phyloP scores from a whole-genome alignment of 2,113 vertebrate genomes.

The Oreochromis tanganicae region DNA sequence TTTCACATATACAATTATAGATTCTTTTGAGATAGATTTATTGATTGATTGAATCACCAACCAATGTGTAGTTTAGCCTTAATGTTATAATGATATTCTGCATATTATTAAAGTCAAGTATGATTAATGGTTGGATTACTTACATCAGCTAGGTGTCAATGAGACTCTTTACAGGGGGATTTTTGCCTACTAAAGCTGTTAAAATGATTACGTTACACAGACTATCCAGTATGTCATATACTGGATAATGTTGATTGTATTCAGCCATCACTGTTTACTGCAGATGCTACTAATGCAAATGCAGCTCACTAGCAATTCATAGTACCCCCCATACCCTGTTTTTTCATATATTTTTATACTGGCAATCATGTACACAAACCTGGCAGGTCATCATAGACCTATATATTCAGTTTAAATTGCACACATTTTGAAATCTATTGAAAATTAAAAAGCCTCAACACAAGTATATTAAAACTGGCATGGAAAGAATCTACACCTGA shows the following conservation, averaged over 20 bases:
- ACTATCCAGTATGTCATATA: neutral
- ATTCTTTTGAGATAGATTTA: neutral
- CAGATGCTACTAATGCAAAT: neutral
- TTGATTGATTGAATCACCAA: neutral
- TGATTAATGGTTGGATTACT: neutral
- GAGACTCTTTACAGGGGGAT: neutral
- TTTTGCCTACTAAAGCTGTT: neutral
- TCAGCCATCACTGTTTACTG: neutral
- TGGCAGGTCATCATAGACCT: neutral
- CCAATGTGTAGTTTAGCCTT: neutral
- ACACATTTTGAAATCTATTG: neutral
- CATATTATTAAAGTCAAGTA: neutral
- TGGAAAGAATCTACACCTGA: neutral
- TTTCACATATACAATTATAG: neutral
- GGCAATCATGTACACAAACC: neutral
- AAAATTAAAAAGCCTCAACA: fast-evolving
- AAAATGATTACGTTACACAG: neutral
- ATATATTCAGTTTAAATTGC: neutral
- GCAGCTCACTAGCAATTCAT: neutral
- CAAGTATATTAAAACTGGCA: neutral
- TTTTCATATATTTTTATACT: neutral
- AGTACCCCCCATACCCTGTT: neutral
- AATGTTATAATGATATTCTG: neutral
- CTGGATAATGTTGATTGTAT: neutral
- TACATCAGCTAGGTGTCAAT: neutral